phyloP scores from a whole-genome alignment of 2,113 vertebrate species.

The Trichechus manatus region DNA sequence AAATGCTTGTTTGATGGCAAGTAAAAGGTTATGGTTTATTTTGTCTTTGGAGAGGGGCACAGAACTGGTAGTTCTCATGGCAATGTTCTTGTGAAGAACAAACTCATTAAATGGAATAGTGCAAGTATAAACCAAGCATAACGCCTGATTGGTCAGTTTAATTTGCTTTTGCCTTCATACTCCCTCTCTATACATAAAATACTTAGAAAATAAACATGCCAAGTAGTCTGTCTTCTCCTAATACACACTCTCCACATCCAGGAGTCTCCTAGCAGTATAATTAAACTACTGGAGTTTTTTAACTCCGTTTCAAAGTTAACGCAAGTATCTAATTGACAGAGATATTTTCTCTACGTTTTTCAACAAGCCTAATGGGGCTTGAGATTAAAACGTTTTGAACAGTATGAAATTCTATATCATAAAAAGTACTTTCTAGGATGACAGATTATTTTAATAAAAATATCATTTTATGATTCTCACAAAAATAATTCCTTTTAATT shows the following conservation, averaged over 20 bases:
- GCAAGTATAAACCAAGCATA: not conserved
- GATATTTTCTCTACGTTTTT: constrained; percentile 7
- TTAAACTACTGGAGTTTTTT: not conserved
- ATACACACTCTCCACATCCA: not conserved
- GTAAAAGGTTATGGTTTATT: not conserved
- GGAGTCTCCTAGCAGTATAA: not conserved
- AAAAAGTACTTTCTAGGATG: not conserved
- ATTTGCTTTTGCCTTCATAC: not conserved
- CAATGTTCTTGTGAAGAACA: not conserved
- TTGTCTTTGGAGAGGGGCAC: not conserved
- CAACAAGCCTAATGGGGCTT: not conserved
- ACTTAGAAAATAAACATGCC: not conserved
- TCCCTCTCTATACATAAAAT: not conserved
- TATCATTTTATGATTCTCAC: not conserved
- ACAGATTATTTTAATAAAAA: not conserved
- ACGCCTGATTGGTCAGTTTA: not conserved
- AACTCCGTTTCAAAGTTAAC: not conserved
- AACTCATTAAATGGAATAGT: not conserved
- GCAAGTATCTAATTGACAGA: not conserved
- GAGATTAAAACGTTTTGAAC: not conserved
- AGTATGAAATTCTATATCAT: not conserved
- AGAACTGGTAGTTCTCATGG: not conserved
- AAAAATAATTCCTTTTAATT: not conserved
- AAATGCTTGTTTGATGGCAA: not conserved
- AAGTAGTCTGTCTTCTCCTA: not conserved